Conservation (phyloP, 2,888 invertebrate species). For the Epirrhoe alternata region DNA sequence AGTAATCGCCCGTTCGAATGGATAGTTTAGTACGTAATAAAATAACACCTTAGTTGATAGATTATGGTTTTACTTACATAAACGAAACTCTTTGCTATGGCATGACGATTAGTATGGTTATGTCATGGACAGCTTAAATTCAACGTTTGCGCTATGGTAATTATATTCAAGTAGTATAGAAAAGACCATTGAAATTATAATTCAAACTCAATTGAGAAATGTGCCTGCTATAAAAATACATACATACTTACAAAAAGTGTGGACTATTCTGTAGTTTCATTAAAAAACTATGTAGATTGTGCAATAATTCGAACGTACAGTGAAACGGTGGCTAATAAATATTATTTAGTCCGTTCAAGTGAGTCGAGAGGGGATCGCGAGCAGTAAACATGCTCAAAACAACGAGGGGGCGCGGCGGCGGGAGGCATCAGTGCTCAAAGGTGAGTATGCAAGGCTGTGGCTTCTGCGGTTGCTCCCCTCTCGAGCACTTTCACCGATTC, state of each 20-base stretch:
- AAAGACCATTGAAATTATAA: not conserved
- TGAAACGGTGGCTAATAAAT: not conserved
- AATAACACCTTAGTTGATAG: not conserved
- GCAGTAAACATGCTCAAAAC: conserved; percentile 48
- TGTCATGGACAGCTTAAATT: conserved; percentile 12
- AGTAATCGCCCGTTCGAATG: conserved; percentile 15
- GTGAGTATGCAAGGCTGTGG: conserved; percentile 50
- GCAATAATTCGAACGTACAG: not conserved
- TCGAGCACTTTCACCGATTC: conserved; percentile 69
- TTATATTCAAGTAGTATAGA: not conserved
- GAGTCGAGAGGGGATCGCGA: conserved; percentile 47
- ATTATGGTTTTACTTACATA: not conserved
- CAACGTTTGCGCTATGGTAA: not conserved
- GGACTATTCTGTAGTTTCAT: not conserved
- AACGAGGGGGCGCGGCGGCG: conserved; percentile 50
- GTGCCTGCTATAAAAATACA: no score
- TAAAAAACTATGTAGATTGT: not conserved
- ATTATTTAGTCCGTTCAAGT: conserved; percentile 43
- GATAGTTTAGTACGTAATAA: not conserved
- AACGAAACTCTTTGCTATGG: not conserved
- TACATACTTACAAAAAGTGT: no score
- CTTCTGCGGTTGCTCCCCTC: conserved; percentile 60
- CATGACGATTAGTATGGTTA: conserved; percentile 21
- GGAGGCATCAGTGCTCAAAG: conserved; percentile 45
- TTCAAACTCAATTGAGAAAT: not conserved